Conservation (phyloP, 2,113 vertebrate species). For the Nothoprocta pentlandii region DNA sequence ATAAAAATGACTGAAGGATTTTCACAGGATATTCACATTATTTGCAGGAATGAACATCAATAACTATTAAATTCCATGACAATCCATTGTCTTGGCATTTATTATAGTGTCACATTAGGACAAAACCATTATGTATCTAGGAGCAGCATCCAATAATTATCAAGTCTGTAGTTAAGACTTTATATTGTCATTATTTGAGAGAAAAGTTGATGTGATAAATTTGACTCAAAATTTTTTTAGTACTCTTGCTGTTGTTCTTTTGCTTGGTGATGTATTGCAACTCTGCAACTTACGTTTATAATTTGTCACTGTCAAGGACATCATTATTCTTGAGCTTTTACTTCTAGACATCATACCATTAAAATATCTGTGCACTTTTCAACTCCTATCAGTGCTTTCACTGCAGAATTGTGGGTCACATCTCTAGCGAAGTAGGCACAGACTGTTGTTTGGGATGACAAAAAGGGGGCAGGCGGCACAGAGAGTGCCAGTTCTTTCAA, state of each 20-base stretch:
- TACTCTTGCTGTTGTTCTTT: not conserved
- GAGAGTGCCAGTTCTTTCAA: not conserved
- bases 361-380: not conserved
- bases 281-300: not conserved
- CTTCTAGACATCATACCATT: not conserved
- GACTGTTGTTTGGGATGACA: rapidly evolving
- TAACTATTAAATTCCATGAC: not conserved
- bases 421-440: not conserved
- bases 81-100: not conserved
- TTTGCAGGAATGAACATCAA: not conserved
- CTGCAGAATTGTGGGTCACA: not conserved
- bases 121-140: not conserved
- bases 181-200: not conserved
- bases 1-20: not conserved
- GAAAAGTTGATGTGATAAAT: not conserved
- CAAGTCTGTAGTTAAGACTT: not conserved
- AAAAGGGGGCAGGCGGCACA: not conserved
- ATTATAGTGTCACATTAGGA: not conserved
- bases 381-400: not conserved
- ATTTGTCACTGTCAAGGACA: not conserved
- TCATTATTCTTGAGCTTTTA: not conserved
- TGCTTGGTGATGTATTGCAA: not conserved
- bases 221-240: not conserved
- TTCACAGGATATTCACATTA: not conserved
- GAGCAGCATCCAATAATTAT: not conserved